Conservation (phyloP, 2,888 invertebrate genomes). For the Allygus modestus region DNA sequence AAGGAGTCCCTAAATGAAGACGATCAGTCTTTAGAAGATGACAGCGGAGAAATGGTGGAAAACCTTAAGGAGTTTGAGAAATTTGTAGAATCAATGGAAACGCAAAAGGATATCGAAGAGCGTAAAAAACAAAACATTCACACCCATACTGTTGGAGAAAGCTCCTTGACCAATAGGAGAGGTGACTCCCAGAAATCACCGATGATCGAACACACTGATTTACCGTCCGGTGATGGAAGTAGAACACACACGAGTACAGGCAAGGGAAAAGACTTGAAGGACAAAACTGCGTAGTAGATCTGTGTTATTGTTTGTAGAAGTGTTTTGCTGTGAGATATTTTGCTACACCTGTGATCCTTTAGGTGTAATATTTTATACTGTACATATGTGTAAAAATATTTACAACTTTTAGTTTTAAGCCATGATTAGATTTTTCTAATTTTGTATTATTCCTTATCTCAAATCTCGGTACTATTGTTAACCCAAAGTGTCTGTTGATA, state of each 20-base stretch:
- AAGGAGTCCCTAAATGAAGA: neutral
- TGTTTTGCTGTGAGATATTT: neutral
- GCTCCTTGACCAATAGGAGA: neutral
- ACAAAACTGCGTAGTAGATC: neutral
- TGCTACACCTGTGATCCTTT: neutral
- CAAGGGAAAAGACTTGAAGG: neutral
- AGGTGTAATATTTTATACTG: neutral
- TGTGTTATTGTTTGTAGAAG: neutral
- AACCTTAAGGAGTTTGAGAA: constrained; percentile 2
- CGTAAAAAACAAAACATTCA: neutral
- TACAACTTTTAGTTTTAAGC: neutral
- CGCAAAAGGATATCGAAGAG: neutral
- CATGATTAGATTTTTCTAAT: too few relatives aligned
- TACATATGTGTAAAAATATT: neutral
- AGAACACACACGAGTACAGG: neutral
- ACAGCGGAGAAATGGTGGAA: neutral
- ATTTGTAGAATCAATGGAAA: constrained; percentile 16
- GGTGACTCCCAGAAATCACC: neutral
- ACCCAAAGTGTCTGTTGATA: too few relatives aligned
- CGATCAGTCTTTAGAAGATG: neutral
- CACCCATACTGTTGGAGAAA: neutral
- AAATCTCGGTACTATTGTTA: too few relatives aligned
- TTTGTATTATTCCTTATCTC: too few relatives aligned
- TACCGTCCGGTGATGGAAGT: neutral
- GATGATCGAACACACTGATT: neutral